These are phyloP conservation scores for Heliopora coerulea DNA, from an alignment of 92 coral and sea anemone species.

Conservation along the genomic window DNA sequence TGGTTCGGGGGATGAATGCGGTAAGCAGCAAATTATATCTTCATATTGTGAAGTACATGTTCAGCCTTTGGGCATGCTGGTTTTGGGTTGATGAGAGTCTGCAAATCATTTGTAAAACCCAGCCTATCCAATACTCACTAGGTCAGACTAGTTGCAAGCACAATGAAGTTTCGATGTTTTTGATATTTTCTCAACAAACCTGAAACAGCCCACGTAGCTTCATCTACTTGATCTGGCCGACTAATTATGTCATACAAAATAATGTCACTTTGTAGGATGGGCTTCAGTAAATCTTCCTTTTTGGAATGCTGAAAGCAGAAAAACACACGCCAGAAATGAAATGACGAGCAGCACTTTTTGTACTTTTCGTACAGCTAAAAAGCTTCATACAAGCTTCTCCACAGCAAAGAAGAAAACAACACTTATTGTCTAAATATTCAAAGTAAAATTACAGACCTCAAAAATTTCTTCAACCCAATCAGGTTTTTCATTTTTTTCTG, in stretches of 20 bases:
- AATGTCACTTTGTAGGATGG: slow-evolving; percentile 71
- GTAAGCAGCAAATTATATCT: too few species aligned
- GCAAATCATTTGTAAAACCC: too few species aligned
- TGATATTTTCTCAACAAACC: slow-evolving; percentile 46
- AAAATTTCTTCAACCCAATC: slow-evolving; percentile 83
- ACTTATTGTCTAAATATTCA: neutral
- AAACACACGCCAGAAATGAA: too few species aligned
- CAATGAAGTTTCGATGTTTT: neutral
- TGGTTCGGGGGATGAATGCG: too few species aligned
- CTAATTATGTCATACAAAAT: slow-evolving; percentile 90
- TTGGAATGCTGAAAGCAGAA: slow-evolving; percentile 55
- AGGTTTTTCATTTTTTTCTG: slow-evolving; percentile 73
- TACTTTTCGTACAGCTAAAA: too few species aligned
- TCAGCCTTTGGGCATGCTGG: too few species aligned
- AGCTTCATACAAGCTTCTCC: too few species aligned
- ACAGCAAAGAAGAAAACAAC: neutral
- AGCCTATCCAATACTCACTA: too few species aligned
- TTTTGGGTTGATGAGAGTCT: too few species aligned
- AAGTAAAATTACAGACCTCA: slow-evolving; percentile 67
- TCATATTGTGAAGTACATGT: too few species aligned
- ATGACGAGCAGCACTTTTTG: too few species aligned
- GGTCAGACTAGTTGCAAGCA: neutral
- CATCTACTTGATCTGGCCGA: slow-evolving; percentile 93
- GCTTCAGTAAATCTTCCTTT: slow-evolving; percentile 81
- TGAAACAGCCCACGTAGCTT: slow-evolving; percentile 98